Evolutionary conservation across 2,113 vertebrate genomes (phyloP), one percentile per base, ranked within the genome.

Genomic region (Chaetorhynchus papuensis): DNA sequence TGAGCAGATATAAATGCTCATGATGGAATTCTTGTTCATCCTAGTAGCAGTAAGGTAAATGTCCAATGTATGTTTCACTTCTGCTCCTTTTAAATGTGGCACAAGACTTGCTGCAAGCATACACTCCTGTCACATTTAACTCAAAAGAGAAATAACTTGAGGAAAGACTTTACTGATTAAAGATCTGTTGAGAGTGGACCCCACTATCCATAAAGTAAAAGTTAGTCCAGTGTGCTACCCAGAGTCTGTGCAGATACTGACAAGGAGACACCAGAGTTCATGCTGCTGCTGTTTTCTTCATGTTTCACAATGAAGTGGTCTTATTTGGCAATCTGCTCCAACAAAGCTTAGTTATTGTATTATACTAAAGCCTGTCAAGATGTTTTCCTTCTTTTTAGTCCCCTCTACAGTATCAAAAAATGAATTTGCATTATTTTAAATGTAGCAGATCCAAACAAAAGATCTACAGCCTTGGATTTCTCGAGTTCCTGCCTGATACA

Each of bases 371-470:
- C 8, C 9, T 60, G 5, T 21, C 30, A 68, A 56, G 50, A 31
- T 83, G 41, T 44, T 89, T 77, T 44, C 12, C 6, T 83, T 65
- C 14, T 7, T 61, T 47, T 81, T 74, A 57, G 33, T 77, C 4
- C 2, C 8, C 3, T 56, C 20, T 78, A 22, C 18, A 39, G 7
- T 52, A 86, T 47, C 1, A 0, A 5, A 3, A 42, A 49, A 60
- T 54, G 3, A 42, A 66, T 76, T 80, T 80, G 5, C 11, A 16
- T 56, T 63, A 30, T 69, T 91, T 89, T 39, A 65, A 72, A 77
- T 44, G 23, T 30, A 74, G 11, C 14, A 61, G 15, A 14, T 39
- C 23, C 33, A 42, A 86, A 31, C 4, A 53, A 87, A 82, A 80
- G 9, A 44, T 68, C 27, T 59, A 37, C 15, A 59, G 19, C 12